These are phyloP conservation scores for Lepidocolaptes lacrymiger DNA, from an alignment of 2,797 vertebrate species.

Conservation along the genomic window DNA sequence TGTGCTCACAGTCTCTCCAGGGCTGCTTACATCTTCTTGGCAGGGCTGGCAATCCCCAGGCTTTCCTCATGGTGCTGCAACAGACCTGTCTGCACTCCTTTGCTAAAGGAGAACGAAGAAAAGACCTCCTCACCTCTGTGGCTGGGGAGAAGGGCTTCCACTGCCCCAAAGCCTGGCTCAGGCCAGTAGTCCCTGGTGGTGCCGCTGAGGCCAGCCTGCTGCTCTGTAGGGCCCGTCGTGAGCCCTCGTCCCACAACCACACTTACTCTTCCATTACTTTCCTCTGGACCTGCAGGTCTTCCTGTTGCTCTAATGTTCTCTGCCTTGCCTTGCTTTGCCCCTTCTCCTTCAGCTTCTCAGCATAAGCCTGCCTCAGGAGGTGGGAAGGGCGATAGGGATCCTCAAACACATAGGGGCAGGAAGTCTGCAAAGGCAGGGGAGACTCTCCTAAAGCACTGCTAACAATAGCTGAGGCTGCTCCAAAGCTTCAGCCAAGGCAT, in stretches of 20 bases:
- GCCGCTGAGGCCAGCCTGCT: fast-evolving
- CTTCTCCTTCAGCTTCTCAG: not conserved
- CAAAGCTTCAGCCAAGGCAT: fast-evolving
- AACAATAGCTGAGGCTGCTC: fast-evolving
- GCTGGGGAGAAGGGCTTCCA: not conserved
- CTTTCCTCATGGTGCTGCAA: not conserved
- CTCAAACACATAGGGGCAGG: not conserved
- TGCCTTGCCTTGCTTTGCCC: fast-evolving
- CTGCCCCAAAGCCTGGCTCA: not conserved
- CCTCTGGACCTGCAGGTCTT: not conserved
- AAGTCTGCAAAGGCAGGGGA: not conserved
- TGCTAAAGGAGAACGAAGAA: not conserved
- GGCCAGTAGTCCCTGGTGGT: fast-evolving
- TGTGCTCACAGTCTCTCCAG: no score
- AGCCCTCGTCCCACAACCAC: fast-evolving
- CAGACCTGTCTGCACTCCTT: not conserved
- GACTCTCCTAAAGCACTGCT: not conserved
- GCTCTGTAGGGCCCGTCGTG: fast-evolving
- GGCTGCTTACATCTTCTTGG: not conserved
- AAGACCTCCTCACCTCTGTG: not conserved
- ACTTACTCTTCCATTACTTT: not conserved
- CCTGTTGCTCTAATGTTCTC: fast-evolving
- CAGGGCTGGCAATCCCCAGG: not conserved
- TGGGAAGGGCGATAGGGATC: not conserved
- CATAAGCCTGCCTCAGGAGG: not conserved